Evolutionary conservation across 2,113 vertebrate species (phyloP).

Genomic region (Mesembrinibis cayennensis): DNA sequence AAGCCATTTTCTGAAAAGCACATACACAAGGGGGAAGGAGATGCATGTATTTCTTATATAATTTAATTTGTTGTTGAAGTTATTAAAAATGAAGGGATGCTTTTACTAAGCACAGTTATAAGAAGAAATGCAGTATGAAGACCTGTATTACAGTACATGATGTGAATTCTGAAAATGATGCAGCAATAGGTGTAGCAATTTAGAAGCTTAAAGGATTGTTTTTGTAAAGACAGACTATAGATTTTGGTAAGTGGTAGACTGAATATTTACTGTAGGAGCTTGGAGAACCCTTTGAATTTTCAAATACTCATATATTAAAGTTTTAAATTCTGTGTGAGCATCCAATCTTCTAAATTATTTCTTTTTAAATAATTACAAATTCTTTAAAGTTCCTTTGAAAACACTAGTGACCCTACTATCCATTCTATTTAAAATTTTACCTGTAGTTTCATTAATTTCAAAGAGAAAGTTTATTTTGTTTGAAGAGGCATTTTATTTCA

Average conservation of each 20-base stretch:
- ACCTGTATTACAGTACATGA: neutral
- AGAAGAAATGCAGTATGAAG: neutral
- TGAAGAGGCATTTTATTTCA: neutral
- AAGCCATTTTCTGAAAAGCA: neutral
- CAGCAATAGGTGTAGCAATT: neutral
- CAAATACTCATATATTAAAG: neutral
- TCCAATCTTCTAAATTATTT: neutral
- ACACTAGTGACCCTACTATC: neutral
- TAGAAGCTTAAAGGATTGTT: neutral
- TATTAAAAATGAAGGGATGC: neutral
- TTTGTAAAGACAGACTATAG: neutral
- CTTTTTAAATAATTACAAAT: neutral
- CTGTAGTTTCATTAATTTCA: neutral
- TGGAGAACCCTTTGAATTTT: neutral
- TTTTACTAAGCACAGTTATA: neutral
- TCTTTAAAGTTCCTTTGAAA: neutral
- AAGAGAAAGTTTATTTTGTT: neutral
- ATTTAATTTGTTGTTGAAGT: neutral
- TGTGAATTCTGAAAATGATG: neutral
- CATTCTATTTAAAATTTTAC: neutral
- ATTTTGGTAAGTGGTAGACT: neutral
- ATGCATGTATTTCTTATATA: neutral
- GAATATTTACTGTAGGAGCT: neutral
- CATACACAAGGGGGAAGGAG: neutral
- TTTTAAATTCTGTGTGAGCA: neutral